Conservation (phyloP, 2,113 vertebrate genomes). For the Sinocyclocheilus maitianheensis region DNA sequence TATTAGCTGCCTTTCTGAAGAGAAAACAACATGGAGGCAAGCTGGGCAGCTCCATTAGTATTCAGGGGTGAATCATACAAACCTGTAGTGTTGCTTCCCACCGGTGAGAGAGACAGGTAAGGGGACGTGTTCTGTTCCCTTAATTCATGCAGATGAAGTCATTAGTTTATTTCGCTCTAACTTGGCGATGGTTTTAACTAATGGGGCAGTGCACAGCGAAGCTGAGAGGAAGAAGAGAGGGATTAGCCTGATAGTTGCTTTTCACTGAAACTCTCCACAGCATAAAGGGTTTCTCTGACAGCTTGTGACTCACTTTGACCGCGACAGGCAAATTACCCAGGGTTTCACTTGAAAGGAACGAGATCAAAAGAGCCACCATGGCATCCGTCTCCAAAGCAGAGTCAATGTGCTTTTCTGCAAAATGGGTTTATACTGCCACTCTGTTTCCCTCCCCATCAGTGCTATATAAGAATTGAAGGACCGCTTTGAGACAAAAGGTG, state of each 20-base stretch:
- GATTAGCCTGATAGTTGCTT: conserved; percentile 42
- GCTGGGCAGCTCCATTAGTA: conserved; percentile 20
- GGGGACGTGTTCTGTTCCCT: background rate
- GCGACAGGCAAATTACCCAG: conserved; percentile 46
- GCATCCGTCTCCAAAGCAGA: conserved; percentile 41
- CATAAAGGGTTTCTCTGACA: conserved; percentile 46
- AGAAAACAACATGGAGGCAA: conserved; percentile 21
- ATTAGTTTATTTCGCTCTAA: conserved; percentile 10
- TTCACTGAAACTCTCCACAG: conserved; percentile 30
- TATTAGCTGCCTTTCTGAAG: conserved; percentile 21
- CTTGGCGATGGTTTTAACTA: conserved; percentile 33
- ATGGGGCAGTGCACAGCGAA: conserved; percentile 6
- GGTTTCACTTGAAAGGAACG: conserved; percentile 52
- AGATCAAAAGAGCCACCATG: conserved; percentile 53
- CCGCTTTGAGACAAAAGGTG: conserved; percentile 15
- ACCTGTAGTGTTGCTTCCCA: background rate
- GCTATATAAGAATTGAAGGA: conserved; percentile 18
- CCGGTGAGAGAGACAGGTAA: background rate
- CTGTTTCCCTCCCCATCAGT: conserved; percentile 2
- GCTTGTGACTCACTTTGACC: conserved; percentile 47
- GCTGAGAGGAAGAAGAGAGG: conserved; percentile 21
- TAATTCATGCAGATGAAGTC: background rate
- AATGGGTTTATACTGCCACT: conserved; percentile 22
- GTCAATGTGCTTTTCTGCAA: conserved; percentile 48
- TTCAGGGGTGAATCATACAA: conserved; percentile 25